These are phyloP conservation scores for Tapirus terrestris DNA, from an alignment of 2,113 vertebrate genomes.

Conservation along the genomic window DNA sequence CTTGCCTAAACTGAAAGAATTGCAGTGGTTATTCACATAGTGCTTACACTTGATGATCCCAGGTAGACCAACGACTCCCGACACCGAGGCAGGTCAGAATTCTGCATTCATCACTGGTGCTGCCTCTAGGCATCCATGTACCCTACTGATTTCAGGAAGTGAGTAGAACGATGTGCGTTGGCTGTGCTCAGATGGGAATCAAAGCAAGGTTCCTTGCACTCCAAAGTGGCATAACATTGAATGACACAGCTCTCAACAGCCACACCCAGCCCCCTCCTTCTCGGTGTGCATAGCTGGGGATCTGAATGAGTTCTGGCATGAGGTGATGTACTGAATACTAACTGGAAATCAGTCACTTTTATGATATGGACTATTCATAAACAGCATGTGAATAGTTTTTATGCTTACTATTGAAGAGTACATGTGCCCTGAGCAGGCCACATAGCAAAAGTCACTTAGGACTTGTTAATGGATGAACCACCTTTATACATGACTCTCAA, in stretches of 20 bases:
- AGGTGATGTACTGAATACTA: background rate
- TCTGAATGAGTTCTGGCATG: background rate
- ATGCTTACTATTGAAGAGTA: background rate
- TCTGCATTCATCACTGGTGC: background rate
- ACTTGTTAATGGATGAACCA: background rate
- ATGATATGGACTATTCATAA: background rate
- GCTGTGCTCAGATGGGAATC: background rate
- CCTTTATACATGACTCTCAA: background rate
- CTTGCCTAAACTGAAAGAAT: background rate
- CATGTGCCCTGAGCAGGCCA: background rate
- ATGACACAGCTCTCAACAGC: background rate
- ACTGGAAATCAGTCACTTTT: background rate
- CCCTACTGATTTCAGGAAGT: background rate
- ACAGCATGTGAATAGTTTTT: background rate
- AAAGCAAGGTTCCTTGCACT: background rate
- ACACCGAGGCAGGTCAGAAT: background rate
- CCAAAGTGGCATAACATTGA: background rate
- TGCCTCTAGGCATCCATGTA: background rate
- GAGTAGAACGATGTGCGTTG: background rate
- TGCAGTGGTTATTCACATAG: background rate
- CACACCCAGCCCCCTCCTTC: background rate
- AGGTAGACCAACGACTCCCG: background rate
- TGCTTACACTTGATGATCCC: background rate
- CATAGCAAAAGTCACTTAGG: background rate
- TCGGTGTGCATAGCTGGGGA: accelerated